A percentile compares a stretch with the other conserved stretches of the same genome.
Evolutionary conservation across 2,113 vertebrate species (phyloP).

Genomic region (Gymnorhina tibicen): DNA sequence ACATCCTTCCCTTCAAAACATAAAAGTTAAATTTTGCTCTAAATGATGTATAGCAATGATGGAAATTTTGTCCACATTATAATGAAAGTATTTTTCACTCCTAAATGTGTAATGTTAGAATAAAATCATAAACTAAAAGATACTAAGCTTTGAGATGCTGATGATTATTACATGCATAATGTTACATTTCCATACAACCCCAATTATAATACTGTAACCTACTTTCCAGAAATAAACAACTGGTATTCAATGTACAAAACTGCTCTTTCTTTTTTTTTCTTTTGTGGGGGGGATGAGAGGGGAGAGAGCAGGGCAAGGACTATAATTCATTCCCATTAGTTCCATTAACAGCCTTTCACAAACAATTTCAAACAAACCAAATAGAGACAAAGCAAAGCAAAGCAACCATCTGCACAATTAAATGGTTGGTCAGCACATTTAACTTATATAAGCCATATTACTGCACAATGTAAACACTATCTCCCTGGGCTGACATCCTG

Average conservation of each 20-base stretch:
- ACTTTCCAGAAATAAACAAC: background rate
- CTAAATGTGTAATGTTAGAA: background rate
- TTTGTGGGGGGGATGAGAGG: accelerated
- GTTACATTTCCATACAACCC: background rate
- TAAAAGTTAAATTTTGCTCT: background rate
- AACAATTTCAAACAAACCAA: constrained; percentile 19
- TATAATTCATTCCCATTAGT: background rate
- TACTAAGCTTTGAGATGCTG: background rate
- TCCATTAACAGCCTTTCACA: constrained; percentile 7
- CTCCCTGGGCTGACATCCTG: background rate
- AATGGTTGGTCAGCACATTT: background rate
- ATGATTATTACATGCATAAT: background rate
- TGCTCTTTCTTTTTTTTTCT: background rate
- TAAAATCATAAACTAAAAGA: background rate
- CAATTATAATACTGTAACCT: background rate
- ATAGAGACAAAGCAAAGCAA: background rate
- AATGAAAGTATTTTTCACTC: background rate
- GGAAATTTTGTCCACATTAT: background rate
- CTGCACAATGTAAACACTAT: background rate
- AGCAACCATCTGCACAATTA: background rate
- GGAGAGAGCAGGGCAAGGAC: background rate
- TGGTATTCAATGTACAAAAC: background rate
- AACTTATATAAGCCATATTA: background rate
- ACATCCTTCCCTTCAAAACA: background rate
- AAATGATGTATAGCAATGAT: background rate